These are phyloP conservation scores for Cephonodes hylas DNA, from an alignment of 2,888 invertebrate genomes.

Conservation along the genomic window DNA sequence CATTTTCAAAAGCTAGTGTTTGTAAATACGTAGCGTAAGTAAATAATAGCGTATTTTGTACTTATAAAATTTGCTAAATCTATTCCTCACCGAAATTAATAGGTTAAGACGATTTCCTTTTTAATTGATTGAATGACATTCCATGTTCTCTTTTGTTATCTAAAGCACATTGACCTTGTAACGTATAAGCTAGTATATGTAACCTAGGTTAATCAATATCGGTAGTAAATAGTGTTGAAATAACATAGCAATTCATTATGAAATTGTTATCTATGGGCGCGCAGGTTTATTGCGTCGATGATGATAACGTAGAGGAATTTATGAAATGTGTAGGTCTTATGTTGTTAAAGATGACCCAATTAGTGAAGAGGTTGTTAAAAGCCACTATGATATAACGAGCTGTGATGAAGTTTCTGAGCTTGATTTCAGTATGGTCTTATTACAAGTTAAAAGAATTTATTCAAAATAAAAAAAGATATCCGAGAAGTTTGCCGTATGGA, in stretches of 20 bases:
- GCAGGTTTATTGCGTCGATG: not conserved
- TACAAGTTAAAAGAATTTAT: too few species aligned
- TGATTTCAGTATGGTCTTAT: not conserved
- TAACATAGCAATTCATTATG: not conserved
- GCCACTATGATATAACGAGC: not conserved
- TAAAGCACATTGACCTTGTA: slow-evolving; percentile 2
- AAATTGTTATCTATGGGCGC: not conserved
- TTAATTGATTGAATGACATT: slow-evolving; percentile 4
- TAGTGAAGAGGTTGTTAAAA: not conserved
- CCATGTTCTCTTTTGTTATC: not conserved
- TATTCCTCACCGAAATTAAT: not conserved
- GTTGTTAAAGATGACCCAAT: not conserved
- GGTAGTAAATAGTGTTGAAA: not conserved
- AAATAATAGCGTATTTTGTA: too few species aligned
- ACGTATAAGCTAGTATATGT: not conserved
- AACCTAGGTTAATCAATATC: slow-evolving; percentile 1
- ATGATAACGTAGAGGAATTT: not conserved
- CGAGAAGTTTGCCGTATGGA: too few species aligned
- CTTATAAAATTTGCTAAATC: not conserved
- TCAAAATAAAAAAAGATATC: too few species aligned
- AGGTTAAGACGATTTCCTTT: not conserved
- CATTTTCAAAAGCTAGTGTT: too few species aligned
- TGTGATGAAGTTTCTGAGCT: not conserved
- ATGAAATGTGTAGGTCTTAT: not conserved
- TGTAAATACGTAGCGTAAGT: too few species aligned